Percentiles rank a stretch among this genome's conserved stretches.
Conservation (phyloP, 2,888 invertebrate genomes). For the Nomada ferruginata region DNA sequence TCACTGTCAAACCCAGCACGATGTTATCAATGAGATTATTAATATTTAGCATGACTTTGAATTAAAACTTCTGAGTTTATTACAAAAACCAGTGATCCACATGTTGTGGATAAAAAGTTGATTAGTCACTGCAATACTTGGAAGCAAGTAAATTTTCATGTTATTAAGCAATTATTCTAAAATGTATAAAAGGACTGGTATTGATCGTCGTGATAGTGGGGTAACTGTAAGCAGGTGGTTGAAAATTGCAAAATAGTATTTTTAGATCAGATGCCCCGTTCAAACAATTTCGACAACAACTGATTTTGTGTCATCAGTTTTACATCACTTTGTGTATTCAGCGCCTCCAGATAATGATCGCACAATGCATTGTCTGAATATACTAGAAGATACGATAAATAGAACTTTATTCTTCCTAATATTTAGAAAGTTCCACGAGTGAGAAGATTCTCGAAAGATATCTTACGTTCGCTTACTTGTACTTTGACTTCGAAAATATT, state of each 20-base stretch:
- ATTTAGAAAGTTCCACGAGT: not conserved
- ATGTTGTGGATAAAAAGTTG: not conserved
- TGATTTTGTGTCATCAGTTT: not conserved
- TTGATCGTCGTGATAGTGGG: not conserved
- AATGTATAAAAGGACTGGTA: not conserved
- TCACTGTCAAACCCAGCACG: not conserved
- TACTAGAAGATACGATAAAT: not conserved
- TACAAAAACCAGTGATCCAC: not conserved
- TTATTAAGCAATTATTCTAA: not conserved
- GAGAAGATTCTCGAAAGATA: too few relatives aligned
- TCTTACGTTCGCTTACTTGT: too few relatives aligned
- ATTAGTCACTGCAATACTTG: not conserved
- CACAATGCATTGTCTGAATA: not conserved
- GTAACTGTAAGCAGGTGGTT: not conserved
- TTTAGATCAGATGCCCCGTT: not conserved
- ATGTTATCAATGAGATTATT: not conserved
- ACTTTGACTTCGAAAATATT: too few relatives aligned
- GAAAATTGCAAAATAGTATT: not conserved
- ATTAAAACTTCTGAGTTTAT: not conserved
- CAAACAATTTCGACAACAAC: not conserved
- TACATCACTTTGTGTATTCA: not conserved
- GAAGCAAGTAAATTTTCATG: not conserved
- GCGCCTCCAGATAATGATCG: not conserved
- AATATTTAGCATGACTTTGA: not conserved
- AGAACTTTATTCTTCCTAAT: not conserved